Evolutionary conservation across 2,888 invertebrate species (phyloP).

Genomic region (Rotaria socialis): DNA sequence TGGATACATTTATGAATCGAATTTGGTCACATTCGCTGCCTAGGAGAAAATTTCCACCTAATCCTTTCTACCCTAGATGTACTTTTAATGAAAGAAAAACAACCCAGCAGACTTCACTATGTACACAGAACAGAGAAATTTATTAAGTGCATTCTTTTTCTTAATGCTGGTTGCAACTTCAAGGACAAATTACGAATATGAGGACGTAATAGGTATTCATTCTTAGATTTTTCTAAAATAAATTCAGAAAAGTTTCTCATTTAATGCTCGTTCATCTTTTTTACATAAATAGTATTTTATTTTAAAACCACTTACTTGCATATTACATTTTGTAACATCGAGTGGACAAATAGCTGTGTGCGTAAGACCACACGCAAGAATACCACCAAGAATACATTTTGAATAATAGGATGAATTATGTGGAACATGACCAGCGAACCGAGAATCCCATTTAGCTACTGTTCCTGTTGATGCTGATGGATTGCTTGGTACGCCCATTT

Average conservation of each 20-base stretch:
- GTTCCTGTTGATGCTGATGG: not conserved
- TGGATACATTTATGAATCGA: not conserved
- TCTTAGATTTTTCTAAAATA: not conserved
- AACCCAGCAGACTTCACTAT: not conserved
- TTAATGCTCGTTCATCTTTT: not conserved
- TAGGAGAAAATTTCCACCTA: not conserved
- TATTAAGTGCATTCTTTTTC: not conserved
- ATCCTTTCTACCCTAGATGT: not conserved
- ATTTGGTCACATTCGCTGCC: not conserved
- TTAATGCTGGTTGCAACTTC: not conserved
- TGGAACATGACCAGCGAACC: conserved; percentile 22
- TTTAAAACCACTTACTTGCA: not conserved
- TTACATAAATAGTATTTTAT: not conserved
- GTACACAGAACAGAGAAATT: not conserved
- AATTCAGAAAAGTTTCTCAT: not conserved
- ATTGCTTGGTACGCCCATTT: not conserved
- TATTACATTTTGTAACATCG: conserved; percentile 38
- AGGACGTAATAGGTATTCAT: not conserved
- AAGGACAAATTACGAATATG: not conserved
- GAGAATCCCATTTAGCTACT: conserved; percentile 27
- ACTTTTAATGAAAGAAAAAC: too few species aligned
- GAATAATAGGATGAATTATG: conserved; percentile 22
- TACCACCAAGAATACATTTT: conserved; percentile 16
- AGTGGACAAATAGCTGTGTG: conserved; percentile 33
- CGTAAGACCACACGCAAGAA: conserved; percentile 29